Conservation (phyloP, 2,888 invertebrate species). For the Lypha dubia region DNA sequence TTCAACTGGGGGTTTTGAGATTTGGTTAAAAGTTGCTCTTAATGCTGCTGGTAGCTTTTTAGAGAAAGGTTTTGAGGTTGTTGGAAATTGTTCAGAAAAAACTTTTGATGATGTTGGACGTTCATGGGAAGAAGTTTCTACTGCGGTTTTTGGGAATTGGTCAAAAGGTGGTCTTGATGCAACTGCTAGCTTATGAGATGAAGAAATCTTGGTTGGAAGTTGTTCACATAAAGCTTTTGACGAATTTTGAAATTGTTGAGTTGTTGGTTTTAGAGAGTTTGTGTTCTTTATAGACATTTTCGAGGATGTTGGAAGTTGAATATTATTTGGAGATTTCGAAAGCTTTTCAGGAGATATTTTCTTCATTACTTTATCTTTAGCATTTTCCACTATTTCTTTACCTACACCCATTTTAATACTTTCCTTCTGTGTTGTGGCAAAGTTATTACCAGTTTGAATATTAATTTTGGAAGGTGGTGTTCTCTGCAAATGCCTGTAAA, state of each 20-base stretch:
- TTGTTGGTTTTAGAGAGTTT: neutral
- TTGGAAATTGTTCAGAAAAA: neutral
- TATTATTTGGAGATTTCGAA: neutral
- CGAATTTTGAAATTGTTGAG: neutral
- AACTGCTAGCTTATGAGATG: neutral
- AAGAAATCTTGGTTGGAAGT: too few species aligned
- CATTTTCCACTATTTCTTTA: neutral
- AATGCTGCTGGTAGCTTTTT: conserved; percentile 8
- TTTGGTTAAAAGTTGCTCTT: neutral
- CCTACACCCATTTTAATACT: neutral
- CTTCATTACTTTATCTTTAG: neutral
- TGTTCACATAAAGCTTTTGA: too few species aligned
- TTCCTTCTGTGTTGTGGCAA: neutral
- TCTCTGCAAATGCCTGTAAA: conserved; percentile 57
- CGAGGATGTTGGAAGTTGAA: neutral
- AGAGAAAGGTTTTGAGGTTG: neutral
- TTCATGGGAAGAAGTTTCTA: neutral
- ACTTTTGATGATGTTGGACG: neutral
- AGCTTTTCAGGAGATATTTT: neutral
- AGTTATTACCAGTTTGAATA: conserved; percentile 4
- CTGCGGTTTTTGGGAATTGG: neutral
- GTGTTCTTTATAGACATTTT: neutral
- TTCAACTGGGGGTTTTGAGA: neutral
- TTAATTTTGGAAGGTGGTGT: conserved; percentile 35
- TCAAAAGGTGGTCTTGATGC: neutral